Base-by-base conservation (phyloP, 2,113 vertebrate species). In the Paratilapia polleni region DNA sequence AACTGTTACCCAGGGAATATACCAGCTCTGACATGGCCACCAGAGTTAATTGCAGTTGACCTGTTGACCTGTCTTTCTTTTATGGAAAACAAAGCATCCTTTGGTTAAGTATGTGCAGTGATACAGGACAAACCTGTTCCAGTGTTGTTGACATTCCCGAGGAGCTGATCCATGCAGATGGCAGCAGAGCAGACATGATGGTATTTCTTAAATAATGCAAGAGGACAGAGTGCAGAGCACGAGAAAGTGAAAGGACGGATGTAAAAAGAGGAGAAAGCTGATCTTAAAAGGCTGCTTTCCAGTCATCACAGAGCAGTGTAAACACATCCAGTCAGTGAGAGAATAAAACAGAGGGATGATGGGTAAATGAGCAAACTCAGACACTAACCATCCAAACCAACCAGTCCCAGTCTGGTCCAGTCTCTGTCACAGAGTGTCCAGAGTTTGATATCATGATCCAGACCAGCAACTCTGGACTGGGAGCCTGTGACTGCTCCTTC, bases 171-270 rank as follows among this genome's bases (percentile, higher is more conserved):
- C 34, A 20, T 80, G 76, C 22, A n/a, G 76, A 91, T 75, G 8
- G 60, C 73, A 79, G 84, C 73, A 34, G 56, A 58, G 24, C 79
- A 88, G 84, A 86, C 75, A 49, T 75, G 82, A 81, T 88, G 90
- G 66, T 85, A 22, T 92, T 88, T 87, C 62, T 79, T 94, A 83
- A 94, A 95, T 95, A 92, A 94, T 95, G 87, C 85, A 94, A 77
- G 57, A 88, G 59, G 81, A 81, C 91, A 87, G 83, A 91, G 87
- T 84, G 89, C 84, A 80, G 83, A 85, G 52, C 54, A 19, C 2
- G 10, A 78, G 62, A 70, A 41, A 79, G 75, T 82, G 54, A 38
- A 76, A 34, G 31, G 68, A 77, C 63, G 6, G 20, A 31, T 20
- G 13, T 31, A 64, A 34, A 83, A 60, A 56, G 59, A 81, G 78